These are phyloP conservation scores for Zosterops borbonicus DNA, from an alignment of 2,113 vertebrate species.

Conservation along the genomic window DNA sequence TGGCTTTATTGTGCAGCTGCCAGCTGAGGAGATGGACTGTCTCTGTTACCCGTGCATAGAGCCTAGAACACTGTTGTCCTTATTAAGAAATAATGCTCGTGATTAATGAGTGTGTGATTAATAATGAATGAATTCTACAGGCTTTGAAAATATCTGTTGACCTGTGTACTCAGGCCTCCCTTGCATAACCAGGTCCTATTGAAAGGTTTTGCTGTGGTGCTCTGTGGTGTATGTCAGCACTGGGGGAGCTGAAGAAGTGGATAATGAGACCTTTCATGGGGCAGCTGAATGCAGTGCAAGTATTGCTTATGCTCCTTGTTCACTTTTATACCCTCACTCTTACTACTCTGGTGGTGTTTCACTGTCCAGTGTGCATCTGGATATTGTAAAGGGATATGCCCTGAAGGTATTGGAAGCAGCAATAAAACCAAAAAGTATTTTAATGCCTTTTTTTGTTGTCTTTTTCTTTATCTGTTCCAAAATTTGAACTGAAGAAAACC, in stretches of 20 bases:
- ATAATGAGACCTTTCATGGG: not conserved
- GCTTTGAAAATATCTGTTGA: constrained; percentile 9
- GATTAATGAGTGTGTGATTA: not conserved
- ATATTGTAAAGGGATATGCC: not conserved
- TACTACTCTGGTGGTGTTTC: not conserved
- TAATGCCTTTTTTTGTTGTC: not conserved
- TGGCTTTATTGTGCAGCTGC: not conserved
- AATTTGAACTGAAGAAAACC: not conserved
- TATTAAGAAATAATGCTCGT: not conserved
- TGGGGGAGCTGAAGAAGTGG: not conserved
- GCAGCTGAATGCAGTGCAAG: not conserved
- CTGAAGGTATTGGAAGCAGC: not conserved
- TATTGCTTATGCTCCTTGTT: not conserved
- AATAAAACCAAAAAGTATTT: not conserved
- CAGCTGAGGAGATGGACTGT: not conserved
- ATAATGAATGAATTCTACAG: not conserved
- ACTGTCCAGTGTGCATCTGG: not conserved
- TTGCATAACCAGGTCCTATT: not conserved
- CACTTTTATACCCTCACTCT: not conserved
- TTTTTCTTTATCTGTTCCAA: not conserved
- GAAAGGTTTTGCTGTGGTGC: not conserved
- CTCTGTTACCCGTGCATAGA: not conserved
- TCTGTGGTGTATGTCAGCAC: not conserved
- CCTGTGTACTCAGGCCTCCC: not conserved
- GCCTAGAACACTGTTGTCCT: not conserved